These are phyloP conservation scores for Cotesia typhae DNA, from an alignment of 1,140 invertebrate genomes.

Conservation along the genomic window DNA sequence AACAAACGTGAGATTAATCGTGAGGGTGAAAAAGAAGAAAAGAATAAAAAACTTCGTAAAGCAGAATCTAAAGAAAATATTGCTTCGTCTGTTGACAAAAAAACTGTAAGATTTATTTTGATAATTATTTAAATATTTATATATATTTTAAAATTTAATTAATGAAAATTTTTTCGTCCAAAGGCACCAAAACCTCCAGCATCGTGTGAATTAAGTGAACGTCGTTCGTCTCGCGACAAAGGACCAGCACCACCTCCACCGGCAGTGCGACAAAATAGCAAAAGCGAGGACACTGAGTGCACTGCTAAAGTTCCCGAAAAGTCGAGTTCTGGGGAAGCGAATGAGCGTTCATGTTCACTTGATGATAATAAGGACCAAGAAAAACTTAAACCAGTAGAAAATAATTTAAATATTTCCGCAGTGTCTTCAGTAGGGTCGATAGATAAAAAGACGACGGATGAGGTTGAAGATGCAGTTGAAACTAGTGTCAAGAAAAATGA, in stretches of 20 bases:
- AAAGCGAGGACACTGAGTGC: slow-evolving; percentile 53
- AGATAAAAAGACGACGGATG: background rate
- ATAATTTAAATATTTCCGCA: background rate
- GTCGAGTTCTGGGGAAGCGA: slow-evolving; percentile 35
- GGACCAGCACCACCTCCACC: slow-evolving; percentile 67
- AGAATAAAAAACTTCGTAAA: slow-evolving; percentile 65
- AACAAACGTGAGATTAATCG: slow-evolving; percentile 64
- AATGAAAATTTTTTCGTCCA: slow-evolving; percentile 31
- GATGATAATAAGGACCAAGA: background rate
- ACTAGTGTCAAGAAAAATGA: slow-evolving; percentile 38
- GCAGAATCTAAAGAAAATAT: slow-evolving; percentile 64
- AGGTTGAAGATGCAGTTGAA: background rate
- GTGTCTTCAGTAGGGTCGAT: background rate
- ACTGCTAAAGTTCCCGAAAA: slow-evolving; percentile 46
- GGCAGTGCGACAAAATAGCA: slow-evolving; percentile 55
- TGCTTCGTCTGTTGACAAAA: slow-evolving; percentile 64
- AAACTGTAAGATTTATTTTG: slow-evolving; percentile 56
- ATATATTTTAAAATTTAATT: slow-evolving; percentile 19
- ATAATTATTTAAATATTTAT: slow-evolving; percentile 27
- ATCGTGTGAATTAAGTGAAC: slow-evolving; percentile 53
- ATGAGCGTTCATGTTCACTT: slow-evolving; percentile 14
- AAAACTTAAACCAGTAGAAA: background rate
- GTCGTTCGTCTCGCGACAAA: slow-evolving; percentile 65
- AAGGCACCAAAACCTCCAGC: slow-evolving; percentile 64
- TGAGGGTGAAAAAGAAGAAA: slow-evolving; percentile 65